Base-by-base conservation (phyloP, 64 coral and sea anemone species). In the Porites australiensis region DNA sequence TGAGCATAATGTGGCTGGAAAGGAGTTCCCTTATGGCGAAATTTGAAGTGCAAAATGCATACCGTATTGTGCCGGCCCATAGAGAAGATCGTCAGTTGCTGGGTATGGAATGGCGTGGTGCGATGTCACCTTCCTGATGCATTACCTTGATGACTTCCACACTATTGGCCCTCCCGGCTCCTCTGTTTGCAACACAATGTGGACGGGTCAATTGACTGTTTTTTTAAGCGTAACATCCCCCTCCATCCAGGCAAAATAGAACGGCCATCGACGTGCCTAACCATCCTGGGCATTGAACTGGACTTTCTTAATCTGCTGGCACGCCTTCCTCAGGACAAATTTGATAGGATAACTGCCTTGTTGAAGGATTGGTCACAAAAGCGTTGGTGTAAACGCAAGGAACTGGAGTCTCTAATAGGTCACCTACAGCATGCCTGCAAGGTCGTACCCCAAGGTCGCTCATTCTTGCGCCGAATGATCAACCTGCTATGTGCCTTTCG, bases 231-330 rank as follows among this genome's bases (percentile, higher is more conserved):
- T 11, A 77, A 76, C 4, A 58, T 90, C 45, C 86, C 65, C 7
- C 27, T 95, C 13, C 76, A 58, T 12, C 88, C 82, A 12, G 79
- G 91, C 14, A 95, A 91, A 15, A 68, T 80, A 8, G 88, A 85
- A 6, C 87, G 87, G 13, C 93, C 93, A 2, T 64, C 10, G 5
- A 37, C 27, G 1, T 37, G 27, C 27, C n/a, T n/a, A n/a, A n/a
- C n/a, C 27, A 37, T 37, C 27, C 1, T 37, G 27, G 27, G 27
- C 27, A 37, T 37, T 37, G 27, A 37, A 37, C 27, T 37, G 27
- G 27, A 37, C 27, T 37, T 1, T 37, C 27, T 37, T 37, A 37
- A 37, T 37, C 27, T 37, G 27, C 1, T 37, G 27, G 27, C 1
- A 37, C 27, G 27, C 27, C 27, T 37, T 37, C 27, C 27, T 37